A percentile compares a stretch with the other conserved stretches of the same genome.
Conservation (phyloP, 2,888 invertebrate species). For the Agrotis clavis region DNA sequence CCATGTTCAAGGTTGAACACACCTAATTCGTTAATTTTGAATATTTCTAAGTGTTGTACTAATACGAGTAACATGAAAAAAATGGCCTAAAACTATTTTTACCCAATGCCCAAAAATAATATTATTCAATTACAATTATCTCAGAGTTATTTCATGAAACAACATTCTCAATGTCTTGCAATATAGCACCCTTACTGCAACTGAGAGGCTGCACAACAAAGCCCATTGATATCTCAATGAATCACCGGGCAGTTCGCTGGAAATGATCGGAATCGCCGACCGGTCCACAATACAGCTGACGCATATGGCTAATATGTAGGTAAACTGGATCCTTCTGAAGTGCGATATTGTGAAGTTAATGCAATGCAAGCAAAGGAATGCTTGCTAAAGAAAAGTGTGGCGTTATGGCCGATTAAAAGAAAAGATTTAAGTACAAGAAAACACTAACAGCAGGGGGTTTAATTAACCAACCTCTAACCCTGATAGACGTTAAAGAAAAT, state of each 20-base stretch:
- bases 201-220: slow-evolving; percentile 25
- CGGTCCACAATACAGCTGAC: slow-evolving; percentile 52
- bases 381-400: not conserved
- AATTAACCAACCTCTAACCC: slow-evolving; percentile 10
- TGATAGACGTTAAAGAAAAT: not conserved
- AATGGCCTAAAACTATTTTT: not conserved
- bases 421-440: slow-evolving; percentile 1
- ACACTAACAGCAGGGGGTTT: not conserved
- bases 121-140: not conserved
- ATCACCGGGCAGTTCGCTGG: slow-evolving; percentile 53
- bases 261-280: slow-evolving; percentile 49
- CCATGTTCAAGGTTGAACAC: too few relatives aligned
- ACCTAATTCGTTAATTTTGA: too few relatives aligned
- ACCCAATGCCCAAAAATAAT: not conserved
- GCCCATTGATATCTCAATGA: slow-evolving; percentile 54
- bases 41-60: too few relatives aligned
- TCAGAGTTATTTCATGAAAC: not conserved
- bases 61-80: too few relatives aligned
- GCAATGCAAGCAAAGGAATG: not conserved
- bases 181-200: slow-evolving; percentile 6
- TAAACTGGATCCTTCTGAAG: slow-evolving; percentile 17
- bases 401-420: not conserved
- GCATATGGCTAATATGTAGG: slow-evolving; percentile 46
- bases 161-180: not conserved
- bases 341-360: not conserved